A percentile compares a stretch with the other conserved stretches of the same genome.
Evolutionary conservation across 2,797 vertebrate species (phyloP).

Genomic region (Hyperoplus immaculatus): DNA sequence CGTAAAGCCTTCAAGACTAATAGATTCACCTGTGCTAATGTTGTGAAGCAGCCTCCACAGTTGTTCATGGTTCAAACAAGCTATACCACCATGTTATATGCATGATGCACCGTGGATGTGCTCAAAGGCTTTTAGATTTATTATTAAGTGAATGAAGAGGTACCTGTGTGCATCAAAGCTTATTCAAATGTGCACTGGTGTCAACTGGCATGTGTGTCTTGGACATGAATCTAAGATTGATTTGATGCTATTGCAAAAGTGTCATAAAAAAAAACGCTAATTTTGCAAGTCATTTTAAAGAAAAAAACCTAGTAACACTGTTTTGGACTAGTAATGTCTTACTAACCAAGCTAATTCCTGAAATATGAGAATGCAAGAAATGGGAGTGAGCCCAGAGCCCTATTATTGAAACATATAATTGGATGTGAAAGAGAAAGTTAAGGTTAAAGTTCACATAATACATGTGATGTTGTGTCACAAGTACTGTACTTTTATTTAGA

Average conservation of each 20-base stretch:
- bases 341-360: neutral
- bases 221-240: slow-evolving; percentile 22
- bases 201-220: slow-evolving; percentile 36
- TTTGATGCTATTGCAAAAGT: slow-evolving; percentile 5
- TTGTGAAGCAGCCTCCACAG: slow-evolving; percentile 31
- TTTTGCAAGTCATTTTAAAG: no score
- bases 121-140: slow-evolving; percentile 50
- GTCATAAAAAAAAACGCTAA: slow-evolving; percentile 1
- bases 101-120: slow-evolving; percentile 42
- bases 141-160: slow-evolving; percentile 57
- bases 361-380: neutral
- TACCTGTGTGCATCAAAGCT: slow-evolving; percentile 54
- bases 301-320: neutral
- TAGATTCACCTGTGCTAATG: slow-evolving; percentile 21
- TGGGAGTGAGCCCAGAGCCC: no score
- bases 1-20: slow-evolving; percentile 31
- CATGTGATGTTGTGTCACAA: no score
- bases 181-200: slow-evolving; percentile 42
- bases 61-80: slow-evolving; percentile 56
- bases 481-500: no score
- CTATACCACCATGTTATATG: slow-evolving; percentile 51
- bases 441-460: no score
- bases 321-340: neutral
- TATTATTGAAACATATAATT: neutral
- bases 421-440: neutral